Evolutionary conservation across 2,888 invertebrate species (phyloP).

Genomic region (Tetragonisca angustula): DNA sequence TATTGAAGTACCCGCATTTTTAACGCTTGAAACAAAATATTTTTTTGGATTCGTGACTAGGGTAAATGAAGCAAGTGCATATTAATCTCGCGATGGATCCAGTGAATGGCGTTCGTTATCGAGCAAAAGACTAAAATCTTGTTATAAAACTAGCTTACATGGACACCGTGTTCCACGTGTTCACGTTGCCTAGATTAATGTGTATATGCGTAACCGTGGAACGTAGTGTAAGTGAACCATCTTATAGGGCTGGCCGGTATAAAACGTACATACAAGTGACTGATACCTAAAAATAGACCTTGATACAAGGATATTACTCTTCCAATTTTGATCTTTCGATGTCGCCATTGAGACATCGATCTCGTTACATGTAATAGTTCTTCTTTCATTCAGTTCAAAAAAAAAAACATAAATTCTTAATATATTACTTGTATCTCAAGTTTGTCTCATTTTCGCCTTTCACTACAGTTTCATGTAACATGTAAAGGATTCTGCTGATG

Average conservation of each 20-base stretch:
- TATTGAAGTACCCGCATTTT: background rate
- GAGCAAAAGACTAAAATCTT: conserved; percentile 31
- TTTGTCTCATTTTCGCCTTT: no score
- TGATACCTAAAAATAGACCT: conserved; percentile 70
- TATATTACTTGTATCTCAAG: background rate
- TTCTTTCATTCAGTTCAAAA: background rate
- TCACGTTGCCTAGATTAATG: conserved; percentile 41
- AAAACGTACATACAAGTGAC: conserved; percentile 64
- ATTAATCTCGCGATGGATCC: background rate
- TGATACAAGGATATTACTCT: conserved; percentile 58
- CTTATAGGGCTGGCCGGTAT: conserved; percentile 69
- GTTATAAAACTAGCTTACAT: conserved; percentile 52
- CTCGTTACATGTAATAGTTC: conserved; percentile 6
- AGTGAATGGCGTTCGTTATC: conserved; percentile 5
- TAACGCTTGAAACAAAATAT: background rate
- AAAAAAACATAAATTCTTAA: background rate
- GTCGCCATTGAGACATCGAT: conserved; percentile 21
- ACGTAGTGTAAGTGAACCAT: conserved; percentile 60
- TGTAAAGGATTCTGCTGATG: background rate
- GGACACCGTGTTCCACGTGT: conserved; percentile 47
- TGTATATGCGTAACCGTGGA: conserved; percentile 28
- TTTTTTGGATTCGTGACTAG: background rate
- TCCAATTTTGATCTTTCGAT: conserved; percentile 47
- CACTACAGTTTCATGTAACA: no score
- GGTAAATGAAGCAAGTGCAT: background rate